Evolutionary conservation across 2,113 vertebrate genomes (phyloP).

Genomic region (Lathamus discolor): DNA sequence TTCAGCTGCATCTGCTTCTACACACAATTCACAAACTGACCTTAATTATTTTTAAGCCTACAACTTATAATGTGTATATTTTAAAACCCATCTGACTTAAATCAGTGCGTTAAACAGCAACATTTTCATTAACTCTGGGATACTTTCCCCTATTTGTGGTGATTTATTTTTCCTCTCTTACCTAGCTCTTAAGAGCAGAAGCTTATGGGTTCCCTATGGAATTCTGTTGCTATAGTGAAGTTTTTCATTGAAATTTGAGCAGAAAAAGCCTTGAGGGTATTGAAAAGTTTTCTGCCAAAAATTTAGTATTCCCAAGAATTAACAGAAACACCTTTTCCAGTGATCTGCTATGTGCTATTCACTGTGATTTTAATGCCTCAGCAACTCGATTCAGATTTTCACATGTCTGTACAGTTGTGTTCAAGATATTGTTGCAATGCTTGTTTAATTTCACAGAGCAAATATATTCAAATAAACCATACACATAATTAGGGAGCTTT

Average conservation of each 20-base stretch:
- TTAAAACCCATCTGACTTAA: background rate
- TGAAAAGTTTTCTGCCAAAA: slow-evolving; percentile 3
- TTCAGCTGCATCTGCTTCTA: background rate
- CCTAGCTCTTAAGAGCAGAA: background rate
- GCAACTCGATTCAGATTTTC: background rate
- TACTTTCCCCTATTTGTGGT: background rate
- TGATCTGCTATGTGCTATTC: background rate
- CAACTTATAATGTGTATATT: background rate
- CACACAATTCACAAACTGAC: background rate
- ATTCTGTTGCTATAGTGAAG: background rate
- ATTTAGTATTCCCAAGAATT: background rate
- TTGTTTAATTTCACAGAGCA: background rate
- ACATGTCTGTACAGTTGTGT: background rate
- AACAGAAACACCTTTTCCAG: background rate
- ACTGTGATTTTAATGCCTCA: background rate
- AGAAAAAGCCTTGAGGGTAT: background rate
- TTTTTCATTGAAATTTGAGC: background rate
- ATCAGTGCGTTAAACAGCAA: background rate
- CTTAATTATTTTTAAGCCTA: background rate
- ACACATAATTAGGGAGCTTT: background rate
- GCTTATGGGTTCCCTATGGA: background rate
- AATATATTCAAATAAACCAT: background rate
- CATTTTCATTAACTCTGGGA: slow-evolving; percentile 28
- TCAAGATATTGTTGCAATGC: background rate
- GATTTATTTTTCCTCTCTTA: background rate